Conservation (phyloP, 2,888 invertebrate genomes). For the Ormyrus rosae region DNA sequence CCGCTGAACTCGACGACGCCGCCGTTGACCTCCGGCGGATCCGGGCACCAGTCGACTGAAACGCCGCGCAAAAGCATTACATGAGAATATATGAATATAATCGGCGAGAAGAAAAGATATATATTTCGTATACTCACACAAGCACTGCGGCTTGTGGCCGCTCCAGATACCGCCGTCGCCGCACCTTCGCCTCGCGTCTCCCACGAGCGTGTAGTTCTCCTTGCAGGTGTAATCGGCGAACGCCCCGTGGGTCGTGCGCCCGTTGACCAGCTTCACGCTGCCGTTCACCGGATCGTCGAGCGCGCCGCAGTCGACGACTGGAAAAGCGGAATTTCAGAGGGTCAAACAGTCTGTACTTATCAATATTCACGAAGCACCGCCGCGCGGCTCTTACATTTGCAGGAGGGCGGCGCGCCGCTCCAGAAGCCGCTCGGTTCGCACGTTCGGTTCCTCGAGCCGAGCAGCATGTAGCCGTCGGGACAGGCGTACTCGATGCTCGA, state of each 20-base stretch:
- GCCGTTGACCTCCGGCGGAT: slow-evolving; percentile 87
- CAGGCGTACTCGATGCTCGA: slow-evolving; percentile 85
- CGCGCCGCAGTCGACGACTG: slow-evolving; percentile 89
- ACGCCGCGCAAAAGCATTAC: not conserved
- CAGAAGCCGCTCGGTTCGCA: slow-evolving; percentile 89
- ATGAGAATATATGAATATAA: too few relatives aligned
- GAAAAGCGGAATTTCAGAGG: not conserved
- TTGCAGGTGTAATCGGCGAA: slow-evolving; percentile 86
- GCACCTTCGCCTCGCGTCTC: slow-evolving; percentile 84
- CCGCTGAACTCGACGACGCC: slow-evolving; percentile 85
- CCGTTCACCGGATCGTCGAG: slow-evolving; percentile 85
- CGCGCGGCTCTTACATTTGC: slow-evolving; percentile 82
- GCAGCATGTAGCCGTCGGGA: slow-evolving; percentile 88
- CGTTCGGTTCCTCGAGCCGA: slow-evolving; percentile 82
- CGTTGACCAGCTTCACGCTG: slow-evolving; percentile 81
- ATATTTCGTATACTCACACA: slow-evolving; percentile 77
- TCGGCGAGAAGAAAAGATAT: too few relatives aligned
- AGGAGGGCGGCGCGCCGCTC: slow-evolving; percentile 88
- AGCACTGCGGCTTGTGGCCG: slow-evolving; percentile 86
- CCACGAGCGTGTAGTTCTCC: slow-evolving; percentile 90
- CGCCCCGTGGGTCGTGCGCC: slow-evolving; percentile 88
- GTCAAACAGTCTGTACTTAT: not conserved
- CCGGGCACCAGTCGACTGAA: slow-evolving; percentile 89
- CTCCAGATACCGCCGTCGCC: slow-evolving; percentile 86
- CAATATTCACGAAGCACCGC: not conserved